These are phyloP conservation scores for Leptestheria dahalacensis DNA, from an alignment of 1,140 invertebrate genomes.

Conservation along the genomic window DNA sequence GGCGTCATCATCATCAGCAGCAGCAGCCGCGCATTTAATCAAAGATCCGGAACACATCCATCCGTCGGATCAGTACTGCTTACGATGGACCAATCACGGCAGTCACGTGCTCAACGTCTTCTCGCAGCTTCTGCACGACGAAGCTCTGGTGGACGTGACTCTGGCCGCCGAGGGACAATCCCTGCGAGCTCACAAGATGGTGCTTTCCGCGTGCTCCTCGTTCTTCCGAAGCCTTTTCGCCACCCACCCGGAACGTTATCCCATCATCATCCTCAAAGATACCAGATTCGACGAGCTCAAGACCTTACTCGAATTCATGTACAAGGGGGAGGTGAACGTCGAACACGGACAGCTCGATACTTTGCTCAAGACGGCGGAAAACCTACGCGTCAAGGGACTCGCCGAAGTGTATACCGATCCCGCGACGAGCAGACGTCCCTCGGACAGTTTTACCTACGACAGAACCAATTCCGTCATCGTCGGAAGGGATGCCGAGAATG, in stretches of 20 bases:
- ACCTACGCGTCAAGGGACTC: constrained; percentile 76
- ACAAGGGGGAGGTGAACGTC: constrained; percentile 87
- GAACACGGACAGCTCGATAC: constrained; percentile 80
- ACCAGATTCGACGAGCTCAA: constrained; percentile 74
- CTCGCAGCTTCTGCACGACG: constrained; percentile 51
- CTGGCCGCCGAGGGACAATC: constrained; percentile 84
- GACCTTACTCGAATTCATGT: constrained; percentile 89
- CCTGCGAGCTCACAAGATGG: constrained; percentile 87
- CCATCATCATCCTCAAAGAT: constrained; percentile 86
- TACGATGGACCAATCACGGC: constrained; percentile 29
- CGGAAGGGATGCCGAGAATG: background rate
- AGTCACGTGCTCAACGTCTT: constrained; percentile 26
- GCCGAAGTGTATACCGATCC: constrained; percentile 52
- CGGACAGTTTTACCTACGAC: background rate
- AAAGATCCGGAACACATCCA: background rate
- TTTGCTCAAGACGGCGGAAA: constrained; percentile 81
- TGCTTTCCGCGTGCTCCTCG: constrained; percentile 83
- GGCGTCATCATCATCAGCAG: background rate
- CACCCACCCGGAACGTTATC: constrained; percentile 57
- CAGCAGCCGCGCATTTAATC: background rate
- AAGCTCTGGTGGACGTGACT: constrained; percentile 87
- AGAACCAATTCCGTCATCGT: background rate
- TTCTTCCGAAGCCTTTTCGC: constrained; percentile 78
- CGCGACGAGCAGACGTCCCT: background rate
- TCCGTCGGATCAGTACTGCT: constrained; percentile 24